Evolutionary conservation across 2,888 invertebrate species (phyloP).

Genomic region (Sturmia bella): DNA sequence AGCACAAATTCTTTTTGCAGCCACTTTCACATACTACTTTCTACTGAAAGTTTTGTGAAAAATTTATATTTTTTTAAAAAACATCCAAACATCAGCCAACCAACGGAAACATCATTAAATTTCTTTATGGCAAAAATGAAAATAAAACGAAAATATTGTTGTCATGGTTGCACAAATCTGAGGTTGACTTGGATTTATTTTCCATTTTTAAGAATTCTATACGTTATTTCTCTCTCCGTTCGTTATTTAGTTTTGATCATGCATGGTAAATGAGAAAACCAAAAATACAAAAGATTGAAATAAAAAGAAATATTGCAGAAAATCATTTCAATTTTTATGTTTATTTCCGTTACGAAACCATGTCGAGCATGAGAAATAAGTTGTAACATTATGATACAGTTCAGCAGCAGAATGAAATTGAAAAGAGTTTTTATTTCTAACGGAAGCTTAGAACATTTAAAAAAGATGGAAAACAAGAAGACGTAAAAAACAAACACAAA

Average conservation of each 20-base stretch:
- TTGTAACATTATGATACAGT: conserved; percentile 41
- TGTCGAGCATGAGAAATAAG: conserved; percentile 66
- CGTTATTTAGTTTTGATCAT: conserved; percentile 58
- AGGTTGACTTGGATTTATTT: conserved; percentile 28
- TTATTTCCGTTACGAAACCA: conserved; percentile 68
- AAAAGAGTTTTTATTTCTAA: conserved; percentile 53
- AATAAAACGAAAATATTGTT: conserved; percentile 41
- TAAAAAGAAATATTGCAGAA: conserved; percentile 55
- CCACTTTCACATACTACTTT: conserved; percentile 18
- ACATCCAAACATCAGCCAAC: conserved; percentile 30
- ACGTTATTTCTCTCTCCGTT: conserved; percentile 11
- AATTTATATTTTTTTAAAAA: conserved; percentile 53
- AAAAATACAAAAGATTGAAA: not conserved
- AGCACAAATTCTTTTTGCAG: not conserved
- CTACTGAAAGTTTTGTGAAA: conserved; percentile 2
- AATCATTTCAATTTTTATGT: conserved; percentile 68
- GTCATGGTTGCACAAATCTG: conserved; percentile 47
- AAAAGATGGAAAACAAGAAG: too few relatives aligned
- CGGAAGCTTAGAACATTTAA: conserved; percentile 53
- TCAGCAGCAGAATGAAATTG: conserved; percentile 40
- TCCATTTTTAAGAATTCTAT: not conserved
- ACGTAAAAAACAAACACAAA: not conserved
- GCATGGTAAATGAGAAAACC: conserved; percentile 60
- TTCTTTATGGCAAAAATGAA: conserved; percentile 34
- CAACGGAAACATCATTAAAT: conserved; percentile 62